These are phyloP conservation scores for Acleris emargana DNA, from an alignment of 2,888 invertebrate genomes.

Conservation along the genomic window DNA sequence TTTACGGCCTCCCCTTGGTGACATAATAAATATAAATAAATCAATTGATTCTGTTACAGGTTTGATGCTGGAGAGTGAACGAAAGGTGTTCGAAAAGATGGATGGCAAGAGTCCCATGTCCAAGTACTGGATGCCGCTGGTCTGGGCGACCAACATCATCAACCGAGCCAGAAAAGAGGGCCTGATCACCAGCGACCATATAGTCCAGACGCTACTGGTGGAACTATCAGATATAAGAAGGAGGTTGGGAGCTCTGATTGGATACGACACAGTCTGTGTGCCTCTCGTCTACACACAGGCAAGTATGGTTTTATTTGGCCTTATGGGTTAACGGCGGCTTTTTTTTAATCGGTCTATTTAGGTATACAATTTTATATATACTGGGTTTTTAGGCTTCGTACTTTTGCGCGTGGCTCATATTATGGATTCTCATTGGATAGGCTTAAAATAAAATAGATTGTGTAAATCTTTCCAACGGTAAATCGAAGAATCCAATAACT, in stretches of 20 bases:
- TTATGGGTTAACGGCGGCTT: background rate
- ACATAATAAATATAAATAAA: too few species aligned
- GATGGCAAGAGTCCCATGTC: slow-evolving; percentile 95
- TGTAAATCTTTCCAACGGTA: too few species aligned
- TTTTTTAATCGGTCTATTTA: too few species aligned
- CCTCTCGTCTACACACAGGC: slow-evolving; percentile 97
- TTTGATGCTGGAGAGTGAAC: slow-evolving; percentile 95
- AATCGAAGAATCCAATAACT: too few species aligned
- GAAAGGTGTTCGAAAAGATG: slow-evolving; percentile 95
- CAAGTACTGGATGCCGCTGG: slow-evolving; percentile 95
- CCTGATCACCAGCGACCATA: slow-evolving; percentile 94
- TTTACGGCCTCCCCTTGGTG: too few species aligned
- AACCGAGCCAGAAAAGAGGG: slow-evolving; percentile 94
- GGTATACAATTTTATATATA: too few species aligned
- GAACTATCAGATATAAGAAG: slow-evolving; percentile 95
- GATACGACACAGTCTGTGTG: slow-evolving; percentile 96
- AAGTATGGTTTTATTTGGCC: slow-evolving; percentile 44
- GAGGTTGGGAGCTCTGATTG: slow-evolving; percentile 92
- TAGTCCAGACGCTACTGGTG: slow-evolving; percentile 94
- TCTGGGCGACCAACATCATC: slow-evolving; percentile 96
- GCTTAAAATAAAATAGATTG: too few species aligned
- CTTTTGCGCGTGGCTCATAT: too few species aligned
- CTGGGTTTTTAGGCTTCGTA: too few species aligned
- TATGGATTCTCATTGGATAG: too few species aligned
- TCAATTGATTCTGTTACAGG: slow-evolving; percentile 79